Percentiles rank a stretch among this genome's conserved stretches.
phyloP scores from a whole-genome alignment of 2,797 vertebrate species.

The Choloepus didactylus region DNA sequence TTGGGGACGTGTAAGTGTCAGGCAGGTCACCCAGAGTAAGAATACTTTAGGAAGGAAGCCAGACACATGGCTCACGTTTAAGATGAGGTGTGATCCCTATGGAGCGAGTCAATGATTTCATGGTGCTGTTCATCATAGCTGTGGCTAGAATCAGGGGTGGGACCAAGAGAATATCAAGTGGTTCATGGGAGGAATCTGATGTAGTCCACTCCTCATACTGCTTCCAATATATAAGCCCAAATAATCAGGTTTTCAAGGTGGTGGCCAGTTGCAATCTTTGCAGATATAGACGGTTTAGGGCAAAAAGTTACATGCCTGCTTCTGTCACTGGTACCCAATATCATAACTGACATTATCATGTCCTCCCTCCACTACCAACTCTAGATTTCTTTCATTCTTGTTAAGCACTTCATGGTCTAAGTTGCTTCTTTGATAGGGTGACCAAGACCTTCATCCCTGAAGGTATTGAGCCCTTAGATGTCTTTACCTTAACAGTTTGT shows the following conservation, averaged over 20 bases:
- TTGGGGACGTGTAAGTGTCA: not conserved
- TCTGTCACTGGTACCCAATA: not conserved
- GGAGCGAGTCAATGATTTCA: not conserved
- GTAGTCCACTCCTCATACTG: not conserved
- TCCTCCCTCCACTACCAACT: not conserved
- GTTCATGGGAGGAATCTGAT: not conserved
- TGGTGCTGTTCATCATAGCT: not conserved
- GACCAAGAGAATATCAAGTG: not conserved
- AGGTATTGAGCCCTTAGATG: not conserved
- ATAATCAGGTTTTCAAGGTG: not conserved
- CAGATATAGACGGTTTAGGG: not conserved
- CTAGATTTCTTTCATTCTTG: not conserved
- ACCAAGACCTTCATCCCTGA: not conserved
- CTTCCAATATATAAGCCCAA: not conserved
- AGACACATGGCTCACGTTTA: not conserved
- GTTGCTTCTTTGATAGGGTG: not conserved
- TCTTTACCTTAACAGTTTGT: not conserved
- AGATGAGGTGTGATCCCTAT: not conserved
- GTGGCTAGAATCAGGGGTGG: not conserved
- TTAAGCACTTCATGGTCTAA: not conserved
- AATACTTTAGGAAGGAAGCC: not conserved
- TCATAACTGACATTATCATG: not conserved
- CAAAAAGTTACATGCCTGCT: not conserved
- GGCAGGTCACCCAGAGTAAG: not conserved
- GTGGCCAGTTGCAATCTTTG: no score